These are phyloP conservation scores for Bovichtus diacanthus DNA, from an alignment of 2,797 vertebrate genomes.

Conservation along the genomic window DNA sequence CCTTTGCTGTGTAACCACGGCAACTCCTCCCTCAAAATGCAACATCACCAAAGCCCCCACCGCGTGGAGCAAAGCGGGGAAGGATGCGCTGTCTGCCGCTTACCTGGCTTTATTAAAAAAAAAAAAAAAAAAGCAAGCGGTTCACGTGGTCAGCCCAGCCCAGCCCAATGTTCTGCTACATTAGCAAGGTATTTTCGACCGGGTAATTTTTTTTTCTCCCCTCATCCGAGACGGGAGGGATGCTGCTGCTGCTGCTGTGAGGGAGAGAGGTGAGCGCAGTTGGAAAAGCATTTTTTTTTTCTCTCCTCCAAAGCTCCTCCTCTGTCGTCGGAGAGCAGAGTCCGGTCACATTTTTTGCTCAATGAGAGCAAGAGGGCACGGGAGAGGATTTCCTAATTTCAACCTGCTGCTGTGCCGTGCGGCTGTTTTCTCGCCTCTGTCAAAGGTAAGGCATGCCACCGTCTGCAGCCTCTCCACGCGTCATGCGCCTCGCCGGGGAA, in stretches of 20 bases:
- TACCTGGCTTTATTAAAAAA: slow-evolving; percentile 68
- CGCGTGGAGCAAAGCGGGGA: slow-evolving; percentile 35
- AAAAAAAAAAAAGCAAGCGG: slow-evolving; percentile 21
- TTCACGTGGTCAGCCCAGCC: slow-evolving; percentile 71
- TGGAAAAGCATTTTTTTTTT: slow-evolving; percentile 48
- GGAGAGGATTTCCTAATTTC: slow-evolving; percentile 75
- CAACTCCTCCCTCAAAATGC: slow-evolving; percentile 79
- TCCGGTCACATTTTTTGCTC: slow-evolving; percentile 73
- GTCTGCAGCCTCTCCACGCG: slow-evolving; percentile 48
- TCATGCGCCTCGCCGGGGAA: slow-evolving; percentile 47
- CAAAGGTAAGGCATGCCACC: slow-evolving; percentile 69
- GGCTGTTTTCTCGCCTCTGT: slow-evolving; percentile 69
- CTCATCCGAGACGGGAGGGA: slow-evolving; percentile 59
- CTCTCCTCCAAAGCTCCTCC: slow-evolving; percentile 79
- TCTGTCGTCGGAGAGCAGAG: slow-evolving; percentile 74
- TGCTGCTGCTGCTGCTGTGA: slow-evolving; percentile 57
- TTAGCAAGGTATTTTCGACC: slow-evolving; percentile 59
- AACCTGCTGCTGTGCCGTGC: slow-evolving; percentile 67
- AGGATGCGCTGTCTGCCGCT: slow-evolving; percentile 50
- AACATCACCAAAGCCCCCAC: slow-evolving; percentile 65
- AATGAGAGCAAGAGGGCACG: slow-evolving; percentile 80
- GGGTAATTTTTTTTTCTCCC: slow-evolving; percentile 18
- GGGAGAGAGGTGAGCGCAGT: slow-evolving; percentile 75
- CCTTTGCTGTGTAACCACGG: slow-evolving; percentile 81
- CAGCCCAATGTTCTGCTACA: slow-evolving; percentile 56